Evolutionary conservation across 2,888 invertebrate species (phyloP).

Genomic region (Tuta absoluta): DNA sequence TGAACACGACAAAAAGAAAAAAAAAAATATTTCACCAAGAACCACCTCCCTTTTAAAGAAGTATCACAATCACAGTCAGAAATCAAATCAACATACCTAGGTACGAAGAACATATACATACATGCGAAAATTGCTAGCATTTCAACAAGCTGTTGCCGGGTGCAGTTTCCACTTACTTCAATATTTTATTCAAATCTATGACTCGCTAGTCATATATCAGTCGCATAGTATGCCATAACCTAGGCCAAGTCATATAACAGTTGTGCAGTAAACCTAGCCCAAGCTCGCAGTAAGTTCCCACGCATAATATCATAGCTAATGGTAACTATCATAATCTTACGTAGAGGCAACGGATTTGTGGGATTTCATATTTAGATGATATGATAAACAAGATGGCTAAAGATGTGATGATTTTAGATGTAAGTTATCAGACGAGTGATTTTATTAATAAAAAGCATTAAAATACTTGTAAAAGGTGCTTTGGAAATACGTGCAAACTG

Average conservation of each 20-base stretch:
- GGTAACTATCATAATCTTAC: conserved; percentile 7
- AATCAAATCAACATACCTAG: too few species aligned
- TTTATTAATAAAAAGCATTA: too few species aligned
- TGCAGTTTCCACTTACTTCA: conserved; percentile 8
- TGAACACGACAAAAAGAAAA: too few species aligned
- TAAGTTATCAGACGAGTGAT: too few species aligned
- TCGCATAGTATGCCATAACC: conserved; percentile 3
- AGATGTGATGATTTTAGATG: too few species aligned
- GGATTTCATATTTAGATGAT: neutral
- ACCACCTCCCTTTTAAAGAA: too few species aligned
- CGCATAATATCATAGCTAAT: conserved; percentile 8
- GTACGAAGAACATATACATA: neutral
- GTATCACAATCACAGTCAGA: too few species aligned
- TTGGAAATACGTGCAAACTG: too few species aligned
- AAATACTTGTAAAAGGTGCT: too few species aligned
- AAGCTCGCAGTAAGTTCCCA: neutral
- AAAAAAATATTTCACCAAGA: too few species aligned
- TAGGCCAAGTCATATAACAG: neutral
- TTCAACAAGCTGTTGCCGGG: neutral
- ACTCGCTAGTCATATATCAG: conserved; percentile 10
- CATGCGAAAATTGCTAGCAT: neutral
- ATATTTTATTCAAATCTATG: conserved; percentile 4
- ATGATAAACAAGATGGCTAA: too few species aligned
- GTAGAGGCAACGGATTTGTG: neutral
- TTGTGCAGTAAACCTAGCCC: neutral